Base-by-base conservation (phyloP, 2,113 vertebrate species). In the Astur gentilis region DNA sequence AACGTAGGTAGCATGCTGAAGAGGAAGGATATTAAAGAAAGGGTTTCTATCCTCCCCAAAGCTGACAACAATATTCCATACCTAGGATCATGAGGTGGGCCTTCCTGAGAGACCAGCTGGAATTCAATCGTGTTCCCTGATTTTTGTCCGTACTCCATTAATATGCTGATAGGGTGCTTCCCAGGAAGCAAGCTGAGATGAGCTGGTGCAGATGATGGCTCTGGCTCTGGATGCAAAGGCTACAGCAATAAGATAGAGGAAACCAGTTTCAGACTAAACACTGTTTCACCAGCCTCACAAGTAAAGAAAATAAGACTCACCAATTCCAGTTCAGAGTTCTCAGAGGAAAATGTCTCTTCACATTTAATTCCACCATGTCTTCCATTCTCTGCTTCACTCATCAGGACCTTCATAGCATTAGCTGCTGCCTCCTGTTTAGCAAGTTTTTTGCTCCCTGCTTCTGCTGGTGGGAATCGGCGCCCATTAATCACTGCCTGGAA, bases 61-160 rank as follows among this genome's bases (percentile, higher is more conserved):
- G 55, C 31, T 29, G 58, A 27, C 84, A 58, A 16, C 22, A 17
- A 32, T 1, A 15, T 3, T 57, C 94, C 95, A 45, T 98, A 99
- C 99, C 99, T 98, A 32, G 99, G 99, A 96, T 99, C 99, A 8
- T 99, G 99, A 12, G 99, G 98, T 1, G 99, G 99, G 18, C 99
- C 99, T 9, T 99, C 99, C 97, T 99, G 99, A 47, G 99, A 98
- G 0, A 99, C 98, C 89, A 99, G 98, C 78, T 99, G 98, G 94
- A 99, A 99, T 87, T 99, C 99, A 21, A 99, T 97, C 8, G 98
- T 87, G 77, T 98, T 98, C 36, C 99, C 99, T 5, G 98, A 98
- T 69, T 99, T 99, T 72, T 99, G 99, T 31, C 99, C 98, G 52
- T 99, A 99, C 89, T 99, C 99, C 97, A 99, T 99, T 38, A 99